A percentile compares a stretch with the other conserved stretches of the same genome.
Conservation (phyloP, 2,113 vertebrate genomes). For the Indicator maculatus region DNA sequence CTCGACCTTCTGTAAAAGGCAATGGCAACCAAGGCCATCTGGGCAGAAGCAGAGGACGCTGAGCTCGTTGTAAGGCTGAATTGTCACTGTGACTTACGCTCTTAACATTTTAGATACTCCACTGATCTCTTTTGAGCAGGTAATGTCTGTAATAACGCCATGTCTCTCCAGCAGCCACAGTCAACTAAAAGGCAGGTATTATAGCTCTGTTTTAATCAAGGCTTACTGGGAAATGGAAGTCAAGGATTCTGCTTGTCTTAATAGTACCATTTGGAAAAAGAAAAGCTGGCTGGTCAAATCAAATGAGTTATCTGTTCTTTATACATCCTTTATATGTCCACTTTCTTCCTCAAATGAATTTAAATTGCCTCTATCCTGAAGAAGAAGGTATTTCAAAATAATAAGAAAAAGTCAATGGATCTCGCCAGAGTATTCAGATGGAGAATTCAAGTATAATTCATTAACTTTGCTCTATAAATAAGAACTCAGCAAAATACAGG, state of each 20-base stretch:
- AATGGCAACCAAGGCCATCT: neutral
- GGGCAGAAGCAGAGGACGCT: neutral
- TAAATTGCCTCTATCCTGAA: neutral
- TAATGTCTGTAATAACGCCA: conserved; percentile 25
- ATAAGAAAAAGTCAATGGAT: neutral
- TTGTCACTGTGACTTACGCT: neutral
- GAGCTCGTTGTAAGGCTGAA: neutral
- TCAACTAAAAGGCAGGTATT: conserved; percentile 12
- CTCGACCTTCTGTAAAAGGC: neutral
- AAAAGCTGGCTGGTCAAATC: conserved; percentile 37
- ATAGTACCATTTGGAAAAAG: conserved; percentile 20
- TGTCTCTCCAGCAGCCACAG: neutral
- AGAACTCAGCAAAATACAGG: neutral
- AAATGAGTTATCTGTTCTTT: conserved; percentile 30
- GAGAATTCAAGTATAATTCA: neutral
- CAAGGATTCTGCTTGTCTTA: conserved; percentile 16
- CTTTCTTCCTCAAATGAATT: conserved; percentile 31
- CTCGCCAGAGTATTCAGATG: neutral
- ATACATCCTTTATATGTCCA: neutral
- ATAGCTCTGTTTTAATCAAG: conserved; percentile 48
- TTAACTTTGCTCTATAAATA: neutral
- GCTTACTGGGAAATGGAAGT: neutral
- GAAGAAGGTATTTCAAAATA: neutral
- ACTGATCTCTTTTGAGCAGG: conserved; percentile 19
- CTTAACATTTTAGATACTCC: conserved; percentile 49